These are phyloP conservation scores for Botia kubotai DNA, from an alignment of 2,797 vertebrate genomes.

Conservation along the genomic window DNA sequence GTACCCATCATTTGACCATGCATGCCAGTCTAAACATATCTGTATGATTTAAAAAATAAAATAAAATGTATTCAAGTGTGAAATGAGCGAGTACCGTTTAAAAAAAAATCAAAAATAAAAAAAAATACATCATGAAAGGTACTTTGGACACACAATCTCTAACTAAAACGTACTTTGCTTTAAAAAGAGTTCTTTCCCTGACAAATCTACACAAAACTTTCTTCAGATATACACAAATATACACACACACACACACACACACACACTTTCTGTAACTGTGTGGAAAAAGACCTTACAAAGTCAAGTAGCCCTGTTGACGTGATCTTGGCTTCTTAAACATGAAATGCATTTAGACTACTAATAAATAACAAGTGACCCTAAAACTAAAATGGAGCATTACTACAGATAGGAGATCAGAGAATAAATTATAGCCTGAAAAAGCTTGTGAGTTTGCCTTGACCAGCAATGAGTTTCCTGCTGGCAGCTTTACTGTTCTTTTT, in stretches of 20 bases:
- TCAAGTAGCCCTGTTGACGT: neutral
- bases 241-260: neutral
- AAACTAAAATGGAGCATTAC: neutral
- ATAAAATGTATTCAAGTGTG: slow-evolving; percentile 74
- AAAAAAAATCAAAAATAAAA: neutral
- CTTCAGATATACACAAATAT: neutral
- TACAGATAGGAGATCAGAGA: neutral
- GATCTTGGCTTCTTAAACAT: slow-evolving; percentile 1
- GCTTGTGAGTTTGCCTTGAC: slow-evolving; percentile 88
- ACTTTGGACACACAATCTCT: neutral
- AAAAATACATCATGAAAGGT: neutral
- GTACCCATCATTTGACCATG: neutral
- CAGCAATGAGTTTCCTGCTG: slow-evolving; percentile 84
- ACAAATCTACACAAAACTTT: neutral
- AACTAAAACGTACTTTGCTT: neutral
- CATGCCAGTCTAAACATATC: slow-evolving; percentile 29
- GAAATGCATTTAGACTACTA: slow-evolving; percentile 19
- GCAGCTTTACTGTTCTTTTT: slow-evolving; percentile 73
- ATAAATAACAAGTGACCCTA: slow-evolving; percentile 27
- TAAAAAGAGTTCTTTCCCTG: neutral
- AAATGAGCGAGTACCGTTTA: slow-evolving; percentile 38
- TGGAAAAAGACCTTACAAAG: neutral
- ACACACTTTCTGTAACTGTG: neutral
- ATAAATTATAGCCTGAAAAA: slow-evolving; percentile 85
- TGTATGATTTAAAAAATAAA: slow-evolving; percentile 59